These are phyloP conservation scores for Tragopan temminckii DNA, from an alignment of 2,797 vertebrate genomes.

Conservation along the genomic window DNA sequence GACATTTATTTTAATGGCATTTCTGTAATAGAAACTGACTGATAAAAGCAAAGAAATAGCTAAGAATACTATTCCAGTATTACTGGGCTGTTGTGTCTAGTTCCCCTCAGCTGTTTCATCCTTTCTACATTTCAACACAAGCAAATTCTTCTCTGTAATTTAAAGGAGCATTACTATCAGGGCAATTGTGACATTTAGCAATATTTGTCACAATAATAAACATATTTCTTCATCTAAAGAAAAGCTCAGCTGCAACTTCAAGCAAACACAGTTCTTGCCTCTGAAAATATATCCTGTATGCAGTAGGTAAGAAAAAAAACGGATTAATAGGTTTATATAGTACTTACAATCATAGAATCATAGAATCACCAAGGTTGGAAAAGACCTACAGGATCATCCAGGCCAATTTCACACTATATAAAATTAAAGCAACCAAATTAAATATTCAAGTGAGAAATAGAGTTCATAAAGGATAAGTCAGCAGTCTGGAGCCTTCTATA, in stretches of 20 bases:
- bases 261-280: background rate
- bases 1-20: background rate
- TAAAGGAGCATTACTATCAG: background rate
- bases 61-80: rapidly evolving
- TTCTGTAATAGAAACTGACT: background rate
- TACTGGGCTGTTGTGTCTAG: background rate
- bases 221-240: background rate
- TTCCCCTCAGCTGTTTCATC: background rate
- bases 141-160: background rate
- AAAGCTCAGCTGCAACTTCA: background rate
- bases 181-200: background rate
- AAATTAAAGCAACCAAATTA: background rate
- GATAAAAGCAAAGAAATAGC: background rate
- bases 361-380: too few relatives aligned
- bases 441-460: background rate
- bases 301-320: background rate
- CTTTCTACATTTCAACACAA: background rate
- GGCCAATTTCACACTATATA: too few relatives aligned
- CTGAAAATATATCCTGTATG: background rate
- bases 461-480: background rate
- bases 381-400: too few relatives aligned
- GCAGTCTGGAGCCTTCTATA: background rate
- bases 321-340: background rate
- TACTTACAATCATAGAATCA: too few relatives aligned
- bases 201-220: background rate